These are phyloP conservation scores for Halcyon leucocephala DNA, from an alignment of 2,797 vertebrate species.

Conservation along the genomic window DNA sequence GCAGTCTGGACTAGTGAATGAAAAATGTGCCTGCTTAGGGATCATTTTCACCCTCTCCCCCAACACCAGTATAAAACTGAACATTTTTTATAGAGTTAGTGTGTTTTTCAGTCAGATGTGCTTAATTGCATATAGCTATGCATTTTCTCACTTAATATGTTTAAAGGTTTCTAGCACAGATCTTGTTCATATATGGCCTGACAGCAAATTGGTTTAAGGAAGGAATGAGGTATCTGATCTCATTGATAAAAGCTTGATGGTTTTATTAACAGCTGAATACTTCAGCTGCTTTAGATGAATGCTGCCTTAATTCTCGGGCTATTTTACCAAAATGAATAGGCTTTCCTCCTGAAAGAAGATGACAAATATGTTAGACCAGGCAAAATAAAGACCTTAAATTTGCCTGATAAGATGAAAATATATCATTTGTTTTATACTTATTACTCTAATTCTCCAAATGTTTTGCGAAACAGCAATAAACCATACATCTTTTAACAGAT, in stretches of 20 bases:
- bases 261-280: conserved; percentile 32
- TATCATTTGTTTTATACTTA: neutral
- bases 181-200: neutral
- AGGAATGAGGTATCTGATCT: conserved; percentile 29
- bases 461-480: conserved; percentile 37
- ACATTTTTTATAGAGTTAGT: neutral
- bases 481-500: conserved; percentile 8
- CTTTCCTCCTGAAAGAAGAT: conserved; percentile 15
- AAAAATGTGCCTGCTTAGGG: neutral
- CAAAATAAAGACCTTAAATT: neutral
- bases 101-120: neutral
- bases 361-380: neutral
- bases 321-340: conserved; percentile 18
- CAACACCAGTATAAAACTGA: neutral
- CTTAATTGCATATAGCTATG: neutral
- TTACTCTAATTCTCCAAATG: conserved; percentile 29
- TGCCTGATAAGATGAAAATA: neutral
- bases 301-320: neutral
- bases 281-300: neutral
- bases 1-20: neutral
- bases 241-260: conserved; percentile 30
- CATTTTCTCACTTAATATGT: neutral
- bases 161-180: neutral
- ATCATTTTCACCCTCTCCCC: neutral
- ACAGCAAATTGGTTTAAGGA: neutral